A percentile compares a stretch with the other conserved stretches of the same genome.
Conservation (phyloP, 64 coral and sea anemone genomes). For the Montipora efflorescens region DNA sequence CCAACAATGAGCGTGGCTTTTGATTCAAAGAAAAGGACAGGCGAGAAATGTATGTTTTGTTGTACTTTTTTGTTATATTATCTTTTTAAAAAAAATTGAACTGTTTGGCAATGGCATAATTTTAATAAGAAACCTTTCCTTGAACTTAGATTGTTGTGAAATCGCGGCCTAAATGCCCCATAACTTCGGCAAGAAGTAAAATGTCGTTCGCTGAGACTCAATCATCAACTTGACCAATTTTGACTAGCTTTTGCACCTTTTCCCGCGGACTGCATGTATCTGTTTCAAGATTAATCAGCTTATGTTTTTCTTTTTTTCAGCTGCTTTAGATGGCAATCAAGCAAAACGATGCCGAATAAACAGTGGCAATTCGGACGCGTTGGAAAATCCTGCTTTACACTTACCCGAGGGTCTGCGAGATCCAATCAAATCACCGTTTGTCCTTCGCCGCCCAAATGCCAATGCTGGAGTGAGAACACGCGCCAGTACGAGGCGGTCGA, state of each 20-base stretch:
- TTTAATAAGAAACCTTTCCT: too few species aligned
- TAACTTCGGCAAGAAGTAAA: too few species aligned
- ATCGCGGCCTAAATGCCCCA: too few species aligned
- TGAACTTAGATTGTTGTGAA: too few species aligned
- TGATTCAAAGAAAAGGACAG: conserved; percentile 38
- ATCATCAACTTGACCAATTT: too few species aligned
- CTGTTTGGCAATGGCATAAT: too few species aligned
- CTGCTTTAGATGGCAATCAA: background rate
- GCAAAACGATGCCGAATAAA: conserved; percentile 62
- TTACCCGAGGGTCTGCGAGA: conserved; percentile 61
- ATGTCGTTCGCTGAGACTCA: too few species aligned
- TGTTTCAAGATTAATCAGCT: too few species aligned
- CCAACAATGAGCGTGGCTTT: background rate
- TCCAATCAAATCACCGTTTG: conserved; percentile 76
- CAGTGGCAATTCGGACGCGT: conserved; percentile 7
- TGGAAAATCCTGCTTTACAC: background rate
- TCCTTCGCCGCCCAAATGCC: conserved; percentile 64
- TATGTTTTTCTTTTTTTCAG: background rate
- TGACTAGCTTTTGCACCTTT: too few species aligned
- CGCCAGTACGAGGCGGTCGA: background rate
- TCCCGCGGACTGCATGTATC: too few species aligned
- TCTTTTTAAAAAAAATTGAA: too few species aligned
- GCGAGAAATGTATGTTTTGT: conserved; percentile 21
- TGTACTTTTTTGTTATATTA: background rate
- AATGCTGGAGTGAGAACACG: conserved; percentile 21